Conservation (phyloP, 2,113 vertebrate species). For the Acrocephalus kingi region DNA sequence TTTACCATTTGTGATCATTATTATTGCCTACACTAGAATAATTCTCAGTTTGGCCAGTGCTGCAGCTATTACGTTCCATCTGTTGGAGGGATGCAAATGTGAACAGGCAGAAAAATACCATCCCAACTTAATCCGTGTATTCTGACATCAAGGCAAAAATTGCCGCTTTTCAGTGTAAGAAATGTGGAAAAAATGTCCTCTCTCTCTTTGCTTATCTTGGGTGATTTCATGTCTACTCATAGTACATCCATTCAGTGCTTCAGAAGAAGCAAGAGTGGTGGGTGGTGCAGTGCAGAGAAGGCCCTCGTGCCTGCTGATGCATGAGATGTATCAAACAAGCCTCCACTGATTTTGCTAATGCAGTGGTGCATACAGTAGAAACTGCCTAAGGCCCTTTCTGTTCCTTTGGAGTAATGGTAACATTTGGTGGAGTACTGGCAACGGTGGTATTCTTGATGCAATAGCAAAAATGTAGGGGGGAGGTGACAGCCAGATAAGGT, state of each 20-base stretch:
- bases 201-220: not conserved
- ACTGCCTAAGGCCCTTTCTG: not conserved
- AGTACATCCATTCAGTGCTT: not conserved
- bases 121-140: not conserved
- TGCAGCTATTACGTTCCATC: conserved; percentile 7
- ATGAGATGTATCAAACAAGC: not conserved
- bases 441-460: not conserved
- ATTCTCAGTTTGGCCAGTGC: conserved; percentile 12
- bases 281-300: not conserved
- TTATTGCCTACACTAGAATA: conserved; percentile 15
- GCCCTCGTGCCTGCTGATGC: not conserved
- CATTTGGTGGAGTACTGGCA: not conserved
- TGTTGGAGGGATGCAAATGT: conserved; percentile 3
- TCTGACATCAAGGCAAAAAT: not conserved
- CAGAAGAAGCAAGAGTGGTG: not conserved
- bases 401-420: not conserved
- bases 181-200: not conserved
- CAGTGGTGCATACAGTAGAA: not conserved
- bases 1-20: conserved; percentile 12
- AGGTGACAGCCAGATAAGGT: not conserved
- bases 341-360: not conserved
- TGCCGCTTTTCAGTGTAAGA: not conserved
- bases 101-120: conserved; percentile 17
- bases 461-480: not conserved
- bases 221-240: not conserved